These are phyloP conservation scores for Oryzaephilus surinamensis DNA, from an alignment of 1,140 invertebrate genomes.

Conservation along the genomic window DNA sequence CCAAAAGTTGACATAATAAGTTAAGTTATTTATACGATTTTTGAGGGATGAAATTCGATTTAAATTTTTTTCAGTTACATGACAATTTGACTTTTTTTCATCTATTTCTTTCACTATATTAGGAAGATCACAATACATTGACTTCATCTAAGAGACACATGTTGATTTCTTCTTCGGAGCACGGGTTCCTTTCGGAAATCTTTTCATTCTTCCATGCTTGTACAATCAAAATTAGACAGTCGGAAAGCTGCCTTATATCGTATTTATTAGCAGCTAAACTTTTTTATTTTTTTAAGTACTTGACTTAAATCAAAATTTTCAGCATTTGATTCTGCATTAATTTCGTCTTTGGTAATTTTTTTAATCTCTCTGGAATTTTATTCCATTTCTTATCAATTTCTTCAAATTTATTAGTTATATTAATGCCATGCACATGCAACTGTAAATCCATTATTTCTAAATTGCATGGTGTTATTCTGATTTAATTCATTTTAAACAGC, in stretches of 20 bases:
- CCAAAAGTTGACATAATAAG: conserved; percentile 22
- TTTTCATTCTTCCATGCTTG: neutral
- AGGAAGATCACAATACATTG: conserved; percentile 17
- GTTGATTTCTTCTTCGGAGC: conserved; percentile 11
- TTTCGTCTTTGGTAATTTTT: neutral
- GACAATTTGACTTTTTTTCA: neutral
- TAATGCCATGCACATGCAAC: neutral
- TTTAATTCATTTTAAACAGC: conserved; percentile 17
- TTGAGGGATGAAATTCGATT: conserved; percentile 14
- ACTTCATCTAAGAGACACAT: conserved; percentile 16
- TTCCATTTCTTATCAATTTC: neutral
- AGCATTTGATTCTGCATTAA: conserved; percentile 1
- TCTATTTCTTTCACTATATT: neutral
- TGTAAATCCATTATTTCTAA: neutral
- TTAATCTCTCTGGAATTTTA: neutral
- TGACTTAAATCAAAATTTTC: neutral
- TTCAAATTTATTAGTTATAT: neutral
- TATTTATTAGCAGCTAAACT: neutral
- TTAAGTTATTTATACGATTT: conserved; percentile 12
- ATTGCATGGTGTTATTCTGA: no score
- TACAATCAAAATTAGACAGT: neutral
- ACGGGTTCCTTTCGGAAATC: neutral
- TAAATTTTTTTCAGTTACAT: conserved; percentile 18
- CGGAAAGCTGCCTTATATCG: neutral
- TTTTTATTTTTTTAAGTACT: neutral